Evolutionary conservation across 2,888 invertebrate species (phyloP), one percentile per base, ranked within the genome.

Genomic region (Eudemis profundana): DNA sequence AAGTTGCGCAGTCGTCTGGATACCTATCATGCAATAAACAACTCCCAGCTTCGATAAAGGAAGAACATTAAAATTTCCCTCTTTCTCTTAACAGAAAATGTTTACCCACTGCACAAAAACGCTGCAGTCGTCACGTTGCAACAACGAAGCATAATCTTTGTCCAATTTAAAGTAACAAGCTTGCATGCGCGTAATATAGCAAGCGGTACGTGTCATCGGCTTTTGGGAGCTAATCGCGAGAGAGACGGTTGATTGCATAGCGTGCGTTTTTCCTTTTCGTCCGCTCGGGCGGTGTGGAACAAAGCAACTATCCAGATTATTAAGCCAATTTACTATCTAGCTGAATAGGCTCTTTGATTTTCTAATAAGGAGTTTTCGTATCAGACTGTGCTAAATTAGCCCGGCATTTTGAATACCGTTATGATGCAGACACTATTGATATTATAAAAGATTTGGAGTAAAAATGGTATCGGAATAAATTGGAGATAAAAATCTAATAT

Each of bases 111-210:
- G n/a, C 40, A 29, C 36, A 29, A 47, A 42, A 54, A 40, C 38
- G 10, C 19, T 47, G 3, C 21, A 42, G 33, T 57, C 49, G 17
- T 36, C 57, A 42, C 23, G 21, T 53, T 44, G 56, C 50, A 56
- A n/a, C 14, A 57, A 50, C 64, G 50, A 50, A 64, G 42, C 49
- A 23, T 64, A 44, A 65, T 59, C 65, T 53, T 47, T 66, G 76
- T 82, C 85, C 86, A 87, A 87, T 88, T 87, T 86, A 85, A 87
- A 88, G 84, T 86, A 87, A 87, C 86, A 85, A 85, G 83, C 77
- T 77, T 78, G 78, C 80, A 83, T 76, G 81, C 78, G 81, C 82
- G 82, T 82, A 84, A 82, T 84, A 84, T 81, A 79, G 79, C 78
- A 78, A 72, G 77, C 71, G 72, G 77, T 77, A 83, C 89, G 87